Percentiles rank a stretch among this genome's conserved stretches.
These are phyloP conservation scores for Parazoanthus swiftii DNA, from an alignment of 92 coral and sea anemone genomes.

Conservation along the genomic window DNA sequence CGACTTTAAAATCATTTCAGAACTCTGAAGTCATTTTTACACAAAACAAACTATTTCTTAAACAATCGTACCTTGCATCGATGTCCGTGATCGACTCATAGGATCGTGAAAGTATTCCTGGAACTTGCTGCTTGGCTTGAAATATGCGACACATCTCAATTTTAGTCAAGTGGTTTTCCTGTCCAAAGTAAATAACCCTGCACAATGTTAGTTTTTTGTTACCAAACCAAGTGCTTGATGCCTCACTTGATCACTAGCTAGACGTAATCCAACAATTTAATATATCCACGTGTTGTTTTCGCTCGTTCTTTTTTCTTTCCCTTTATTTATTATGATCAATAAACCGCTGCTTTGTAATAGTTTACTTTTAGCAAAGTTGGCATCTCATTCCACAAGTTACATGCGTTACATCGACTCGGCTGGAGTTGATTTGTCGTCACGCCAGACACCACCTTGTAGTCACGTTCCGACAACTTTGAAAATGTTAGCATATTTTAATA, in stretches of 20 bases:
- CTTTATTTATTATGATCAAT: too few relatives aligned
- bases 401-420: too few relatives aligned
- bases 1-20: too few relatives aligned
- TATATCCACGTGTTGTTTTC: too few relatives aligned
- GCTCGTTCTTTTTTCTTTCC: too few relatives aligned
- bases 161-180: not conserved
- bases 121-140: constrained; percentile 3
- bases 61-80: too few relatives aligned
- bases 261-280: not conserved
- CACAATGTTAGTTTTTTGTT: not conserved
- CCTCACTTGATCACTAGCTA: not conserved
- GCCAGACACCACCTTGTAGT: not conserved
- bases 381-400: not conserved
- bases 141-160: constrained; percentile 3
- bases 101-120: not conserved
- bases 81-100: not conserved
- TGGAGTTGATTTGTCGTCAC: not conserved
- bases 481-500: not conserved
- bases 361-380: too few relatives aligned
- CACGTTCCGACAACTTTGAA: not conserved
- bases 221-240: not conserved
- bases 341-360: too few relatives aligned
- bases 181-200: not conserved
- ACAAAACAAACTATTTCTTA: too few relatives aligned
- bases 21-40: too few relatives aligned